Evolutionary conservation across 2,113 vertebrate genomes (phyloP), one percentile per base, ranked within the genome.

Genomic region (Ceyx melanurus): DNA sequence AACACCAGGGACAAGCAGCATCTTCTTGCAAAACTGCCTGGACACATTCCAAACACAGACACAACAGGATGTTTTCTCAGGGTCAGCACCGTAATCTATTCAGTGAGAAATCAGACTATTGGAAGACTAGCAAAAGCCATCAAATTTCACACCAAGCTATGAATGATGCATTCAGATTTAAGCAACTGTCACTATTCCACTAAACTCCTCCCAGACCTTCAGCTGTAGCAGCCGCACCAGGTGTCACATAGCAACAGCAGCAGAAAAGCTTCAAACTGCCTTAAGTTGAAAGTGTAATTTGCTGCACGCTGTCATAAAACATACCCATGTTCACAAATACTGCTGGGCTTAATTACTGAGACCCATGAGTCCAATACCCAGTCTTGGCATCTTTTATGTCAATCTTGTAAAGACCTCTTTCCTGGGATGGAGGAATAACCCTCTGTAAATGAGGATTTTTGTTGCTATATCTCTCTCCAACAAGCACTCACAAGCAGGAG

Each of bases 241-340:
- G 62, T 22, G n/a, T 31, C 82, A 45, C 35, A 9, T 9, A 31
- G 62, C 82, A 78, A n/a, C 10, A 0, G 8, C 9, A 11, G 40
- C n/a, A 72, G 35, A 9, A 64, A 68, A 21, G 16, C 12, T 4
- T 13, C 6, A 62, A 20, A 56, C 43, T 4, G 35, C 17, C 64
- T 60, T 37, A 57, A 60, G 37, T 12, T 61, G 31, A 43, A 33
- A 56, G 29, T 29, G 65, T 68, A n/a, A 72, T 50, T 42, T 31
- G 28, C 40, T 48, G 13, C 42, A 16, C 2, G 0, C 22, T 40
- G 33, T 20, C 62, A 9, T 25, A 9, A 61, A 68, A 48, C 42
- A 21, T 2, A 43, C 23, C 21, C 0, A 0, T 1, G 1, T 9
- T 16, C 77, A 61, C 20, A 71, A 60, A 29, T 8, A 13, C 57